A percentile compares a stretch with the other conserved stretches of the same genome.
phyloP scores from a whole-genome alignment of 2,888 invertebrate genomes.

The Hypomecis punctinalis region DNA sequence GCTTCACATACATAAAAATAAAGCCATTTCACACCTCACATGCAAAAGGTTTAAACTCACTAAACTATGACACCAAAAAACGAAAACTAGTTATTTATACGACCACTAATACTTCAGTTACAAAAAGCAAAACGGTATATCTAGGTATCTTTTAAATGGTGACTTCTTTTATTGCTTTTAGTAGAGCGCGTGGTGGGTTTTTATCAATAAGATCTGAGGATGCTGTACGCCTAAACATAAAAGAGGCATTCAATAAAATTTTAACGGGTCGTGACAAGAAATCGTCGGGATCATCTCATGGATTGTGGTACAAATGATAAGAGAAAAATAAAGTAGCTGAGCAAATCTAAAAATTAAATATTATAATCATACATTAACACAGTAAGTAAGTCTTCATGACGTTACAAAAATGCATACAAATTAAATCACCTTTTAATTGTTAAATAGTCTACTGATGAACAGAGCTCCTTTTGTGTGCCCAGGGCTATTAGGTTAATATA shows the following conservation, averaged over 20 bases:
- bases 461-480: too few relatives aligned
- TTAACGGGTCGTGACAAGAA: conserved; percentile 68
- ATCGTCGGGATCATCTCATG: conserved; percentile 56
- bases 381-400: too few relatives aligned
- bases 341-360: too few relatives aligned
- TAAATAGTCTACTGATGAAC: too few relatives aligned
- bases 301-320: conserved; percentile 6
- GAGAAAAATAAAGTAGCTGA: background rate
- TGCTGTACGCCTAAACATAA: conserved; percentile 72
- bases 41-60: conserved; percentile 41
- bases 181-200: conserved; percentile 4
- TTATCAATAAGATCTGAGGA: conserved; percentile 55
- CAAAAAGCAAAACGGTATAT: too few relatives aligned
- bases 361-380: too few relatives aligned
- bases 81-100: background rate
- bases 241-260: conserved; percentile 76
- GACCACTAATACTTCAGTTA: background rate
- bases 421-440: too few relatives aligned
- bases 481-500: too few relatives aligned
- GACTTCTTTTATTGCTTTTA: background rate
- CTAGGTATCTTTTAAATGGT: background rate
- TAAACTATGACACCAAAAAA: background rate
- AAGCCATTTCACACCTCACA: conserved; percentile 78
- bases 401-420: too few relatives aligned
- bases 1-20: conserved; percentile 74